Conservation (phyloP, 2,888 invertebrate species). For the Agrotis exclamationis region DNA sequence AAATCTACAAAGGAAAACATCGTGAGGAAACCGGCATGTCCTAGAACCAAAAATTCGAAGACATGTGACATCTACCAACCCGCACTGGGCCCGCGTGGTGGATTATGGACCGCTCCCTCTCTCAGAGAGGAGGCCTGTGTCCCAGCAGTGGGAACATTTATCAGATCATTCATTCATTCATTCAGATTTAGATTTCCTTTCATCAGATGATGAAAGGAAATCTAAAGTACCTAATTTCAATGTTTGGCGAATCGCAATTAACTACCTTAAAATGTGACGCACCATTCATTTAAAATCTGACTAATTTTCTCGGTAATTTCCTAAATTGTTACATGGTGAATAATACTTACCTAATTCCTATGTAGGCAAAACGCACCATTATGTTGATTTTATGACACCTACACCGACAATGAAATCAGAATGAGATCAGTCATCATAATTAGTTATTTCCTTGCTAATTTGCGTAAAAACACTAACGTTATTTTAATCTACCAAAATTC, state of each 20-base stretch:
- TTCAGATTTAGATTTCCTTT: too few relatives aligned
- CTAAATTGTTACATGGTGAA: background rate
- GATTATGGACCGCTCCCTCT: too few relatives aligned
- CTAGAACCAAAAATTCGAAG: too few relatives aligned
- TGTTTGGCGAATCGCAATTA: background rate
- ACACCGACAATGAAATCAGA: background rate
- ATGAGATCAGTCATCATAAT: background rate
- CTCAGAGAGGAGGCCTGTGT: too few relatives aligned
- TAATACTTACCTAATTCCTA: background rate
- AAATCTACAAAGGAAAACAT: too few relatives aligned
- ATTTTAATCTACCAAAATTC: background rate
- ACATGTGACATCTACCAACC: too few relatives aligned
- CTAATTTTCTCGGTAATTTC: slow-evolving; percentile 1
- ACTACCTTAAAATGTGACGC: background rate
- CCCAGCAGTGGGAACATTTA: too few relatives aligned
- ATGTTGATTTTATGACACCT: slow-evolving; percentile 4
- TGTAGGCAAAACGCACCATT: background rate
- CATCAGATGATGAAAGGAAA: too few relatives aligned
- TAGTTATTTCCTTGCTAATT: background rate
- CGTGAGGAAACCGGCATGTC: too few relatives aligned
- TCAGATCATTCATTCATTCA: too few relatives aligned
- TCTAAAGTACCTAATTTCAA: background rate
- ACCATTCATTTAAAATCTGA: background rate
- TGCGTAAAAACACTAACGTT: background rate
- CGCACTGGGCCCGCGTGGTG: too few relatives aligned